Evolutionary conservation across 2,888 invertebrate genomes (phyloP), one percentile per base, ranked within the genome.

Genomic region (Perdita meconis): DNA sequence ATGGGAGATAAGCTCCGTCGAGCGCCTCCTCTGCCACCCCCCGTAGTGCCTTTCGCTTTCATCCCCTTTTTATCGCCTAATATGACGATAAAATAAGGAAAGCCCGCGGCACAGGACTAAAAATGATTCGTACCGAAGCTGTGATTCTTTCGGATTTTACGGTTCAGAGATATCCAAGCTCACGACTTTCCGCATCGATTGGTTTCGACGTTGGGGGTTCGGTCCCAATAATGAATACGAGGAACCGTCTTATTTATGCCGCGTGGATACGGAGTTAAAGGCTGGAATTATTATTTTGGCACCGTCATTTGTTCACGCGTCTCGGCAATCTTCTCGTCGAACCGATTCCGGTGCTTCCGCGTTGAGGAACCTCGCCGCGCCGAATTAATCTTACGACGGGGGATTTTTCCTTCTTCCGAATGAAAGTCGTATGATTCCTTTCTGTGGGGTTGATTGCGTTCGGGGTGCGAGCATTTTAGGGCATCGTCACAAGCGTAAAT

Each of bases 91-190:
- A 80, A 84, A 76, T 76, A 85, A 80, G 80, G 57, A 84, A 85
- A 82, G 51, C 61, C 55, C 64, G 36, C 36, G 57, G 42, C 50
- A 51, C 56, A 36, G 57, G 55, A 55, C 57, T 72, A 82, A 73
- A 81, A 85, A 85, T 82, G 78, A 78, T 83, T 85, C 84, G 82
- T 78, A 72, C 63, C 76, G 47, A 64, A 38, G 70, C 83, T 89
- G 89, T 85, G 87, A 87, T 87, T 89, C 88, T 88, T 86, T 87
- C 86, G 86, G 88, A 89, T 89, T 90, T 90, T 64, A 89, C 87
- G 88, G 78, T 80, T 72, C 75, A 69, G 51, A 47, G 63, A 50
- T 44, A 69, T 81, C 65, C 65, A 51, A 16, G 57, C 53, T 53
- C 84, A 40, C 57, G 64, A 72, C 42, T 80, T 84, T 80, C 73